phyloP scores from a whole-genome alignment of 2,113 vertebrate genomes.

The Boulengeromyrus knoepffleri region DNA sequence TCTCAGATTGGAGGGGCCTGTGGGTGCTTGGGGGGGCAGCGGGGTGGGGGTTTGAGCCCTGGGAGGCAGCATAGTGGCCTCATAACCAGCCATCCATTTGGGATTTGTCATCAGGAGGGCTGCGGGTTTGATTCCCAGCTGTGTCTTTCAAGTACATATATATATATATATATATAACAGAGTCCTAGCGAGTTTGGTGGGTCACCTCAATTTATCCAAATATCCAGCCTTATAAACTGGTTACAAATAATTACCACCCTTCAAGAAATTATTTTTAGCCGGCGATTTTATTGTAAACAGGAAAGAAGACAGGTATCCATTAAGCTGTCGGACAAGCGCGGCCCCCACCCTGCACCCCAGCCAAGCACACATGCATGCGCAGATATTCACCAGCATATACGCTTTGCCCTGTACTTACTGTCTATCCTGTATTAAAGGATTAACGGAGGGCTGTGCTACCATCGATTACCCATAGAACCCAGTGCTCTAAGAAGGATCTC shows the following conservation, averaged over 20 bases:
- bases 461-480: constrained; percentile 37
- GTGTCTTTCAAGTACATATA: not conserved
- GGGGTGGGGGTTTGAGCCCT: not conserved
- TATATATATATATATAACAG: not conserved
- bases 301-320: not conserved
- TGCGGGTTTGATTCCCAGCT: not conserved
- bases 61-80: not conserved
- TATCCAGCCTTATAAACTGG: not conserved
- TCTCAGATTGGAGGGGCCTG: not conserved
- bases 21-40: not conserved
- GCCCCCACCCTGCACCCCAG: not conserved
- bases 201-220: not conserved
- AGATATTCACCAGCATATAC: constrained; percentile 13
- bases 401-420: constrained; percentile 23
- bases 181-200: not conserved
- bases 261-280: not conserved
- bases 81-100: not conserved
- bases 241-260: not conserved
- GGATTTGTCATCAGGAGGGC: not conserved
- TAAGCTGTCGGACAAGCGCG: not conserved
- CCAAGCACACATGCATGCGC: constrained; percentile 16
- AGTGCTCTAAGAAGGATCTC: not conserved
- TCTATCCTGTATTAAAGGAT: constrained; percentile 51
- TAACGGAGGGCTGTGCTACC: constrained; percentile 46
- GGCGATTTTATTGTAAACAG: not conserved